These are phyloP conservation scores for Apamea epomidion DNA, from an alignment of 2,888 invertebrate species.

Conservation along the genomic window DNA sequence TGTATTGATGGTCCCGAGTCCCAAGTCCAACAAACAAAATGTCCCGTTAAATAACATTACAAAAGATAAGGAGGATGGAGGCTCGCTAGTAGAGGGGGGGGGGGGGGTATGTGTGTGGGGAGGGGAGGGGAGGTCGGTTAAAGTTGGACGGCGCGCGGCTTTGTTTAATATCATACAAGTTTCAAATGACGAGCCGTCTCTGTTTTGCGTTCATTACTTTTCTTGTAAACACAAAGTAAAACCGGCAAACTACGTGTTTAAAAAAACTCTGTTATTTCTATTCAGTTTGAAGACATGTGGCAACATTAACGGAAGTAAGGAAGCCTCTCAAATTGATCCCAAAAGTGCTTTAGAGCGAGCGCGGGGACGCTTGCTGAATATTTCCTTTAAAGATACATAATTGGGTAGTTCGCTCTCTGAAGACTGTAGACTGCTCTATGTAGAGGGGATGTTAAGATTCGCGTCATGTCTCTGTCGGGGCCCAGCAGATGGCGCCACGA, in stretches of 20 bases:
- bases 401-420: constrained; percentile 29
- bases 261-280: background rate
- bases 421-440: background rate
- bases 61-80: constrained; percentile 62
- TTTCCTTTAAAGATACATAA: constrained; percentile 27
- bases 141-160: constrained; percentile 49
- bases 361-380: constrained; percentile 38
- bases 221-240: constrained; percentile 1
- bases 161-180: constrained; percentile 68
- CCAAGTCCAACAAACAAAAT: constrained; percentile 64
- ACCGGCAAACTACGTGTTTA: background rate
- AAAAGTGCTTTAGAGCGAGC: constrained; percentile 25
- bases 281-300: background rate
- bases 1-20: constrained; percentile 40
- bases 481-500: constrained; percentile 34
- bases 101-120: background rate
- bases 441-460: constrained; percentile 15
- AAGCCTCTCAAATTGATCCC: constrained; percentile 6
- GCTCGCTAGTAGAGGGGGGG: background rate
- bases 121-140: constrained; percentile 7
- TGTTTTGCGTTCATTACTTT: constrained; percentile 40
- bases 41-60: constrained; percentile 70
- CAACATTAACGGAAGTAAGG: constrained; percentile 7
- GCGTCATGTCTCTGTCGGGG: constrained; percentile 1
- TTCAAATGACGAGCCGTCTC: constrained; percentile 55